Conservation (phyloP, 2,113 vertebrate genomes). For the Leptosomus discolor region DNA sequence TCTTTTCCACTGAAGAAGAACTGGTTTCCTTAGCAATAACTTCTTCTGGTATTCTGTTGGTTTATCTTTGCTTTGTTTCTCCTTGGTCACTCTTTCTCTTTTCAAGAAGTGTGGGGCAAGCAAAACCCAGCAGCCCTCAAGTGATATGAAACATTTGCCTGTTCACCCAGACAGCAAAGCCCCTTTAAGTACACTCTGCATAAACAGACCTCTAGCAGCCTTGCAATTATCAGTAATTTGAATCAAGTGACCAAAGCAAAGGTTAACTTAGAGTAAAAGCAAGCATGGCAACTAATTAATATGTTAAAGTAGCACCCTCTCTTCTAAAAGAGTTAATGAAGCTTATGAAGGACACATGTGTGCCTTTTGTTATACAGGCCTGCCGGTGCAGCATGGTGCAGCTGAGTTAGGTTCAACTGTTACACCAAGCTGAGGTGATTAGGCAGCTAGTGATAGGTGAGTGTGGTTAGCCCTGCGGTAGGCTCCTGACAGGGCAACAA, state of each 20-base stretch:
- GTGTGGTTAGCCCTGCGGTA: neutral
- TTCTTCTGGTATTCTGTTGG: neutral
- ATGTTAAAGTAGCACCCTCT: conserved; percentile 70
- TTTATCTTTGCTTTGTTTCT: neutral
- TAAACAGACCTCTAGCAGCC: conserved; percentile 61
- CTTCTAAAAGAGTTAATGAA: conserved; percentile 72
- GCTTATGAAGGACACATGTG: conserved; percentile 53
- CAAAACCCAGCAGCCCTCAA: neutral
- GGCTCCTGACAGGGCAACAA: conserved; percentile 30
- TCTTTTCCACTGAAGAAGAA: neutral
- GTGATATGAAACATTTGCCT: conserved; percentile 27
- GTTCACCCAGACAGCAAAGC: neutral
- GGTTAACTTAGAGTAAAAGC: conserved; percentile 68
- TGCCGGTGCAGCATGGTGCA: neutral
- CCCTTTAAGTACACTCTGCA: conserved; percentile 27
- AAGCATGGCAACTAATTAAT: conserved; percentile 74
- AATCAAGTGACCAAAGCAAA: conserved; percentile 71
- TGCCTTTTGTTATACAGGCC: conserved; percentile 27
- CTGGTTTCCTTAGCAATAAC: neutral
- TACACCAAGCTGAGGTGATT: neutral
- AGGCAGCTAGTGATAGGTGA: neutral
- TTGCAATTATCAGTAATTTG: conserved; percentile 72
- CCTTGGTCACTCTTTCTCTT: neutral
- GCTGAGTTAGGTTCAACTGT: neutral
- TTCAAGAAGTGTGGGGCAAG: neutral